phyloP scores from a whole-genome alignment of 2,888 invertebrate genomes.

The Chaetogeoica ovagalla region DNA sequence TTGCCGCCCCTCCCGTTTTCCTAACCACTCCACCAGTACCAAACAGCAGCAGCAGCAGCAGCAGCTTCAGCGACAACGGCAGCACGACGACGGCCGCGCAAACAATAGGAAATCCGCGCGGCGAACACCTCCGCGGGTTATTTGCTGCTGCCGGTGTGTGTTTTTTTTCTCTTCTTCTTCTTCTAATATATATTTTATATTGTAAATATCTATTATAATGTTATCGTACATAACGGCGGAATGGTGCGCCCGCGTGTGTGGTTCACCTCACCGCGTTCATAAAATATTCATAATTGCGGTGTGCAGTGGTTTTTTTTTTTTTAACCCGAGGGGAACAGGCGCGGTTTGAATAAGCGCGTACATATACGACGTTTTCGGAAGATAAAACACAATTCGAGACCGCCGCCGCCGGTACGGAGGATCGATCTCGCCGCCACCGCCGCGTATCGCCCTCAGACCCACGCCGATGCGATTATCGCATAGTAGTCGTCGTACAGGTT shows the following conservation, averaged over 20 bases:
- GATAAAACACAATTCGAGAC: not conserved
- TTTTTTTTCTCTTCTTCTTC: not conserved
- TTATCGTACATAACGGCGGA: no score
- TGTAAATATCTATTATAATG: no score
- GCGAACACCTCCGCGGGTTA: slow-evolving; percentile 47
- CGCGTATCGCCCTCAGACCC: not conserved
- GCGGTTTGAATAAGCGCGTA: no score
- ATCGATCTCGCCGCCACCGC: not conserved
- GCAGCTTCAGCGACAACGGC: not conserved
- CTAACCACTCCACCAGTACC: not conserved
- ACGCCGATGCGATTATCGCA: not conserved
- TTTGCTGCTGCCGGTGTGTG: slow-evolving; percentile 4
- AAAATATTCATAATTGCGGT: no score
- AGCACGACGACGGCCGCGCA: not conserved
- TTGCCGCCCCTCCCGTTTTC: not conserved
- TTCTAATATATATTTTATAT: no score
- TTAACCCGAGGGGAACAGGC: no score
- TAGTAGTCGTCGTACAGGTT: no score
- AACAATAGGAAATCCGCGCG: slow-evolving; percentile 44
- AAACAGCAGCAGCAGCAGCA: not conserved
- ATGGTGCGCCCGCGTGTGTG: no score
- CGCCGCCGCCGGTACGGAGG: not conserved
- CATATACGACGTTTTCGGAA: no score
- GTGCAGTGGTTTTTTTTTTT: no score
- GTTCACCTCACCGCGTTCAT: no score